Evolutionary conservation across 2,113 vertebrate species (phyloP).

Genomic region (Dromas ardeola): DNA sequence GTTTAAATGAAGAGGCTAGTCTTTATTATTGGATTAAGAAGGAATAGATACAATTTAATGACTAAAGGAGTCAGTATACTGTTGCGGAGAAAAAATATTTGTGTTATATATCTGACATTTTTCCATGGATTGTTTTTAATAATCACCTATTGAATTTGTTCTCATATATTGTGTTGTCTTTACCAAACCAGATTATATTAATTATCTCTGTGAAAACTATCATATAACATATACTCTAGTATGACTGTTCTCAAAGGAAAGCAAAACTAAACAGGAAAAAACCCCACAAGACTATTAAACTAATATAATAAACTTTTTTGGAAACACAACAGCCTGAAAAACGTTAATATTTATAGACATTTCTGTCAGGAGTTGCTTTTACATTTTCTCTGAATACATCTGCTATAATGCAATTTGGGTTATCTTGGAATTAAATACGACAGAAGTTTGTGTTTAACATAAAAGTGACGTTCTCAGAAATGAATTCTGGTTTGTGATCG

Average conservation of each 20-base stretch:
- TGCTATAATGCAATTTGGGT: background rate
- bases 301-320: background rate
- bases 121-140: background rate
- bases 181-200: background rate
- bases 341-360: background rate
- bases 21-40: background rate
- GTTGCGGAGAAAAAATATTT: background rate
- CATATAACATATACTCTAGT: background rate
- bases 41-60: background rate
- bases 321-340: background rate
- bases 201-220: background rate
- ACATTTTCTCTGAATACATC: background rate
- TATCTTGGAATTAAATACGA: background rate
- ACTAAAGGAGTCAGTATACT: background rate
- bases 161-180: background rate
- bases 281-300: background rate
- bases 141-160: background rate
- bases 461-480: background rate
- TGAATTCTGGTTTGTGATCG: background rate
- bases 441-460: background rate
- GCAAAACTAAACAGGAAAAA: background rate
- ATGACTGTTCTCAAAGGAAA: background rate
- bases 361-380: background rate
- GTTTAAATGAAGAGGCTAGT: background rate
- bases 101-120: background rate